These are phyloP conservation scores for Crotalus helleri DNA, from an alignment of 2,113 vertebrate species.

Conservation along the genomic window DNA sequence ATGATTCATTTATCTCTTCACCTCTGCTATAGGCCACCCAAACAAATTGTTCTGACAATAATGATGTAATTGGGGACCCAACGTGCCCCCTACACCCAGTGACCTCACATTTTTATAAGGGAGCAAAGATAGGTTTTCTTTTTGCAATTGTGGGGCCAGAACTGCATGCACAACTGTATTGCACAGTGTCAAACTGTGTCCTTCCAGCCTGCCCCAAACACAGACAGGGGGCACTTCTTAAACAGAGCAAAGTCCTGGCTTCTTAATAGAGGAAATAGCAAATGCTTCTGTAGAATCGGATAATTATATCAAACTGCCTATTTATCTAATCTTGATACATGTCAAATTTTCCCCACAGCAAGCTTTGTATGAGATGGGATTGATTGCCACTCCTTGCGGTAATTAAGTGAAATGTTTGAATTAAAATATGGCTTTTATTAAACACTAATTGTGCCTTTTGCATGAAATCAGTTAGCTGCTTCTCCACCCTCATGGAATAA, in stretches of 20 bases:
- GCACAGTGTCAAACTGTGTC: not conserved
- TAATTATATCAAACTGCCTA: slow-evolving; percentile 1
- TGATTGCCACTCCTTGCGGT: slow-evolving; percentile 18
- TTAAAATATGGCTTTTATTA: slow-evolving; percentile 7
- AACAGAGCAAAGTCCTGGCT: not conserved
- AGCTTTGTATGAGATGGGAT: slow-evolving; percentile 11
- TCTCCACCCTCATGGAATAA: slow-evolving; percentile 33
- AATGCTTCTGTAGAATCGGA: slow-evolving; percentile 11
- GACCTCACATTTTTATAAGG: not conserved
- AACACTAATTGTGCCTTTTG: slow-evolving; percentile 26
- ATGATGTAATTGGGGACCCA: not conserved
- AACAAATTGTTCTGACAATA: not conserved
- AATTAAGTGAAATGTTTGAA: slow-evolving; percentile 35
- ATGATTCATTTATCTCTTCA: not conserved
- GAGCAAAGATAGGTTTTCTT: not conserved
- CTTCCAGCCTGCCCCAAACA: not conserved
- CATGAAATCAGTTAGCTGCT: slow-evolving; percentile 17
- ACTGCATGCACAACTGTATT: not conserved
- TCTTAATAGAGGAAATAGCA: not conserved
- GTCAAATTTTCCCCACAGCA: slow-evolving; percentile 11
- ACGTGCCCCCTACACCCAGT: not conserved
- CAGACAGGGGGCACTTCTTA: not conserved
- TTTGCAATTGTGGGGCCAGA: not conserved
- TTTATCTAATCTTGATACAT: slow-evolving; percentile 6
- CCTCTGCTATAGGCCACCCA: not conserved